Evolutionary conservation across 2,797 vertebrate genomes (phyloP), one percentile per base, ranked within the genome.

Genomic region (Gymnocypris eckloni): DNA sequence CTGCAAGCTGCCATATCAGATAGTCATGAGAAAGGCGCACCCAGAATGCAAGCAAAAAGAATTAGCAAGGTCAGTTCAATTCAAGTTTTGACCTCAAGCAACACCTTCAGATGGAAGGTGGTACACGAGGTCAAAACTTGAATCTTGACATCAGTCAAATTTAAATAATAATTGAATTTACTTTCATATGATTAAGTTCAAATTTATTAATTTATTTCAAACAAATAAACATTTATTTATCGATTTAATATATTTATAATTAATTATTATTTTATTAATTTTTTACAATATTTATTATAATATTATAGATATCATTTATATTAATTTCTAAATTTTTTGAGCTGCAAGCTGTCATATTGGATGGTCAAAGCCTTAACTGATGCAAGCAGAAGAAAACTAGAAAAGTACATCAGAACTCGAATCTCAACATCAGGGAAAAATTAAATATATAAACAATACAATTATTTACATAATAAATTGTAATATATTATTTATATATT

Each of bases 1-100:
- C 9, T 80, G 28, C 54, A 71, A 39, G n/a, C 52, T 61, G 84
- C 20, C 81, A 59, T 39, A 72, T 75, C 85, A 72, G 64, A 82
- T 52, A 61, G 85, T 69, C 25, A 28, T 7, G n/a, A 64, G 70
- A 54, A 71, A 83, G 41, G 54, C 59, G 81, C 70, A 81, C 33
- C 18, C 48, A 75, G 41, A 78, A 70, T 72, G 59, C 25, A 80
- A 80, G 59, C 39, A 77, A 71, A 59, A 43, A 25, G 37, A 81
- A 81, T 54, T 15, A 69, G 73, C 39, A 37, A 81, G n/a, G 67
- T 59, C 76, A 80, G 28, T 87, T 33, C 33, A 33, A 33, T 33
- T 33, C 33, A 33, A 33, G 2, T 33, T 33, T 33, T 33, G 33
- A 33, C 33, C 33, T 33, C 33, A 33, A 33, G 33, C 33, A 3